phyloP scores from a whole-genome alignment of 2,113 vertebrate species.

The Albula goreensis region DNA sequence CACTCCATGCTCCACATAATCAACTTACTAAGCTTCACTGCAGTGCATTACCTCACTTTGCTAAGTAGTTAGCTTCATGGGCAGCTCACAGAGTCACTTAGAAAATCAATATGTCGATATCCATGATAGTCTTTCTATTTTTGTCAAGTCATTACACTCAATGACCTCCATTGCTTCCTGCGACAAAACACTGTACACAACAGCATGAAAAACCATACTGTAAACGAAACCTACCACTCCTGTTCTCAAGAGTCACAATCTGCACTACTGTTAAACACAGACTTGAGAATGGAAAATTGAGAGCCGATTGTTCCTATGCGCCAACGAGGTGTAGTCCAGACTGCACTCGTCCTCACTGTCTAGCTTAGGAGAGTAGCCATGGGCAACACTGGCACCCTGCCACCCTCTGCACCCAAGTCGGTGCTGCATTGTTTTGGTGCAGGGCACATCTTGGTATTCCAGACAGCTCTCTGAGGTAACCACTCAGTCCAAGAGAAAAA shows the following conservation, averaged over 20 bases:
- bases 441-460: conserved; percentile 42
- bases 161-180: too few species aligned
- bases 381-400: conserved; percentile 35
- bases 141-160: neutral
- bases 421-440: conserved; percentile 13
- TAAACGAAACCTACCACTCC: neutral
- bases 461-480: conserved; percentile 34
- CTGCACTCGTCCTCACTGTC: neutral
- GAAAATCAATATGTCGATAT: neutral
- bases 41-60: neutral
- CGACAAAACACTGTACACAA: neutral
- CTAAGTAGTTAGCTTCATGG: neutral
- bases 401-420: conserved; percentile 14
- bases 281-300: neutral
- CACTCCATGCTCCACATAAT: neutral
- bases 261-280: neutral
- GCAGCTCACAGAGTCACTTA: neutral
- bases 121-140: neutral
- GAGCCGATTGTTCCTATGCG: neutral
- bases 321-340: neutral
- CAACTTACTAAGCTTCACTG: neutral
- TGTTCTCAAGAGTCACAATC: neutral
- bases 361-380: conserved; percentile 20
- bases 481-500: neutral
- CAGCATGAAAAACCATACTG: neutral